These are phyloP conservation scores for Caracal caracal DNA, from an alignment of 2,113 vertebrate species.

Conservation along the genomic window DNA sequence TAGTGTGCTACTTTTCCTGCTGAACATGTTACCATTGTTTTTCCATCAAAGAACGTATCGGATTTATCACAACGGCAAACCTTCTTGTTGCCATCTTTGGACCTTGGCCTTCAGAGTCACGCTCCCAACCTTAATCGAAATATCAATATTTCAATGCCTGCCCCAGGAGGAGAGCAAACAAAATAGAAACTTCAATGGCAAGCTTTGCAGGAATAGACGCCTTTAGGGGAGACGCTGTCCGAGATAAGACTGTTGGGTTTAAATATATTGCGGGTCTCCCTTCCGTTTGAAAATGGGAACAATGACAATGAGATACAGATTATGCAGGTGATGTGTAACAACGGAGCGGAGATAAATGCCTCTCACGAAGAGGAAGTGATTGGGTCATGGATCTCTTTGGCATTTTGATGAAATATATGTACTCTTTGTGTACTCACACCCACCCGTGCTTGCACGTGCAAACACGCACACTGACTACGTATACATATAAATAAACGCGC, in stretches of 20 bases:
- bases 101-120: neutral
- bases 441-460: neutral
- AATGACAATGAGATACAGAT: neutral
- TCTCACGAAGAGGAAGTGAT: neutral
- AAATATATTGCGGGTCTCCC: neutral
- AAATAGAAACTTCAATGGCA: neutral
- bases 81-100: neutral
- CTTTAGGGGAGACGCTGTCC: neutral
- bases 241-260: neutral
- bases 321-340: neutral
- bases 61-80: neutral
- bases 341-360: neutral
- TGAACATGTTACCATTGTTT: neutral
- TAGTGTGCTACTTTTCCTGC: neutral
- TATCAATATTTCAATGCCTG: neutral
- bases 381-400: neutral
- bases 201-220: neutral
- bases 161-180: neutral
- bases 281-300: neutral
- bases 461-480: neutral
- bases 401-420: neutral
- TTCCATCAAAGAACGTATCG: neutral
- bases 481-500: neutral
- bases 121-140: neutral
- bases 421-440: no score